Base-by-base conservation (phyloP, 2,113 vertebrate species). In the Rattus rattus region DNA sequence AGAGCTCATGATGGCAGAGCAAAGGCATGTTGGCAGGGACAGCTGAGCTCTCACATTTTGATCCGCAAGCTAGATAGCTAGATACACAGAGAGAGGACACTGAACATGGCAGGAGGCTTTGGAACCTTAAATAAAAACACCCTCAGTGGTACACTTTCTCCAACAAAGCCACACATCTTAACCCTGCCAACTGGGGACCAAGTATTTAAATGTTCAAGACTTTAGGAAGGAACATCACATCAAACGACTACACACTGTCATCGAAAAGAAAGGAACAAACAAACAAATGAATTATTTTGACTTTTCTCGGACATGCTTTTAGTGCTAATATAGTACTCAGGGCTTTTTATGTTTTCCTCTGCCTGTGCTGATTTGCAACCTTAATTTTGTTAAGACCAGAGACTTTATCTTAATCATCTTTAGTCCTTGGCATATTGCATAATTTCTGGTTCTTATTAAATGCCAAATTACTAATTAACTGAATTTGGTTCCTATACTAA, bases 191-290 rank as follows among this genome's bases (percentile, higher is more conserved):
- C 22, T 85, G 24, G 14, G 8, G 39, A 85, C 16, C 59, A 83
- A 84, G 39, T 65, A 39, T 47, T 65, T 61, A 65, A 84, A 39
- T 43, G 13, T 19, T 39, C 39, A 85, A 5, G 39, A 65, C 39
- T 52, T 43, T 16, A 52, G 13, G 43, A 30, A 5, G 10, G 28
- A 22, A 22, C 19, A 67, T 49, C 83, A 67, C 61, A 49, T 47
- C 28, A 67, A 67, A 33, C 28, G 1, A 70, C 65, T 47, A n/a
- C 30, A 87, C 20, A 16, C 14, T 36, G 14, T 59, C 17, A n/a
- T 17, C 47, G 2, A 70, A 87, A 96, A 94, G 43, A 92, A 94
- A 86, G 13, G 63, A 96, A 95, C 19, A 93, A 94, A 88, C 11
- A 65, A 85, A 95, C 43, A 87, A 67, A 90, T 28, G 26, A 22